phyloP scores from a whole-genome alignment of 2,888 invertebrate genomes.

The Noctua janthina region DNA sequence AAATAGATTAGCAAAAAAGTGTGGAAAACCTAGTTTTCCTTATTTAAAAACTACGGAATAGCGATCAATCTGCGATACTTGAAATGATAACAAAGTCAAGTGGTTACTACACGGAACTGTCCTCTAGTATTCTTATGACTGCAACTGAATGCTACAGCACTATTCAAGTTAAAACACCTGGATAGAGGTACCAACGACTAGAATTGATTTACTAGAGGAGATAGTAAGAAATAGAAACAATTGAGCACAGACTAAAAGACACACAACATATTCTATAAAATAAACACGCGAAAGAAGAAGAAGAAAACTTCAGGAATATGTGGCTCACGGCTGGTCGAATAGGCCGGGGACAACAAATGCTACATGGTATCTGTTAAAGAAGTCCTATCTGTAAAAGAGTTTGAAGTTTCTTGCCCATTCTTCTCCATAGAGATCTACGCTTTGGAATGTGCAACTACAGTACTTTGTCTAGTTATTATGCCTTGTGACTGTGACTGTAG shows the following conservation, averaged over 20 bases:
- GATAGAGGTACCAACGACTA: background rate
- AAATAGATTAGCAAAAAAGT: conserved; percentile 4
- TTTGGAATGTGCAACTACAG: no score
- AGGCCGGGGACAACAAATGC: background rate
- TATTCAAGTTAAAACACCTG: background rate
- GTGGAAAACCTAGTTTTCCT: conserved; percentile 7
- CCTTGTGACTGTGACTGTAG: no score
- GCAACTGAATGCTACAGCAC: background rate
- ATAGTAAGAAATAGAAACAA: background rate
- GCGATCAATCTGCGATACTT: background rate
- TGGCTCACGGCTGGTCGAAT: background rate
- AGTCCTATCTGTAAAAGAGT: no score
- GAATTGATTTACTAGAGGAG: background rate
- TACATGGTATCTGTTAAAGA: background rate
- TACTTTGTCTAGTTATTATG: no score
- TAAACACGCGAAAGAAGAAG: background rate
- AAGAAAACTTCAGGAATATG: background rate
- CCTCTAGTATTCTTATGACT: background rate
- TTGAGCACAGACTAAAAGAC: background rate
- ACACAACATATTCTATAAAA: background rate
- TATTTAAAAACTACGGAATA: conserved; percentile 7
- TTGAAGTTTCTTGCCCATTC: no score
- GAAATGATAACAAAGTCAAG: background rate
- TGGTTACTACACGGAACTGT: background rate
- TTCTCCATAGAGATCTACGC: no score